Evolutionary conservation across 2,888 invertebrate genomes (phyloP).

Genomic region (Orgyia antiqua): DNA sequence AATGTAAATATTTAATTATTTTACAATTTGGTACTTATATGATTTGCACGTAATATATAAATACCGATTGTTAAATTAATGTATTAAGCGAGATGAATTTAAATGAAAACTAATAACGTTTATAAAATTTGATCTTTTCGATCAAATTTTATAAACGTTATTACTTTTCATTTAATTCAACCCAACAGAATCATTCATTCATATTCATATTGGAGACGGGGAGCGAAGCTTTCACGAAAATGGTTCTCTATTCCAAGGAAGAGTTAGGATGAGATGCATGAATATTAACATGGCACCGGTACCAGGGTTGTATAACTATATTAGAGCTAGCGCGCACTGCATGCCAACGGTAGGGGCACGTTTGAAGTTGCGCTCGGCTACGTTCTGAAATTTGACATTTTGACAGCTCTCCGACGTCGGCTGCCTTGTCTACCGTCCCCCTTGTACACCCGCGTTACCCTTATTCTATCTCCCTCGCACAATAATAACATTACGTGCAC

Average conservation of each 20-base stretch:
- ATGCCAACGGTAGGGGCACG: conserved; percentile 71
- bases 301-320: conserved; percentile 70
- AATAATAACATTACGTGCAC: conserved; percentile 68
- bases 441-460: conserved; percentile 28
- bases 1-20: neutral
- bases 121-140: no score
- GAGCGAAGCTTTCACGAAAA: conserved; percentile 71
- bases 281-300: conserved; percentile 69
- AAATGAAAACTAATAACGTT: no score
- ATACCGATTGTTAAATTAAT: no score
- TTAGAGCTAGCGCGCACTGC: conserved; percentile 64
- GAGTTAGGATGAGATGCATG: conserved; percentile 70
- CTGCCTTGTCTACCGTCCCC: conserved; percentile 51
- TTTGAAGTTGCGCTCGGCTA: conserved; percentile 74
- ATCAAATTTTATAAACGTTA: no score
- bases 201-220: conserved; percentile 58
- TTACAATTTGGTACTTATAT: no score
- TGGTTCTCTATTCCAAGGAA: conserved; percentile 64
- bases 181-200: conserved; percentile 48
- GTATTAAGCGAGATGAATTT: no score
- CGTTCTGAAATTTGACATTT: conserved; percentile 79
- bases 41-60: no score
- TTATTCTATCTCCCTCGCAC: conserved; percentile 46
- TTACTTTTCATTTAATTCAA: conserved; percentile 68
- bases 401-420: conserved; percentile 77